Evolutionary conservation across 2,113 vertebrate genomes (phyloP), one percentile per base, ranked within the genome.

Genomic region (Trochalopteron elliotii): DNA sequence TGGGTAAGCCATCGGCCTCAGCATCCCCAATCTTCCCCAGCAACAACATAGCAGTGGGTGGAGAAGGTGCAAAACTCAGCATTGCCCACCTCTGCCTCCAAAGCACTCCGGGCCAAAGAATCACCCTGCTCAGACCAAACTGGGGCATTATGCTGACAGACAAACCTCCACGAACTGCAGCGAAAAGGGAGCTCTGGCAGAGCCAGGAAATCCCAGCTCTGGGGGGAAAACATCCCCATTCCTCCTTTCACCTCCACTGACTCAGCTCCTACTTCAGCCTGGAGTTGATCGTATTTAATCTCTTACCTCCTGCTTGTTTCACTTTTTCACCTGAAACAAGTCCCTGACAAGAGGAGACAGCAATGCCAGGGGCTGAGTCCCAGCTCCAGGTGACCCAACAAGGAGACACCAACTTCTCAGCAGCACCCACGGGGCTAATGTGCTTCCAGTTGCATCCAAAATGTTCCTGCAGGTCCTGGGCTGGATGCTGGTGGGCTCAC

Each of bases 241-340:
- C 12, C 76, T 78, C 67, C 5, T 0, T 21, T 57, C 61, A 25
- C 50, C 81, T 11, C 7, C 0, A 16, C 42, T 13, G 24, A 20
- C 3, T 15, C 50, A 2, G 67, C 76, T 56, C 67, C 67, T 27
- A 12, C 67, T 61, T 70, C 52, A 69, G 47, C 10, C 44, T 31
- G 2, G n/a, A 59, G 45, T 1, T 27, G 79, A 89, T 69, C 16
- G 0, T 4, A 45, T 28, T 71, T 70, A 47, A 91, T 71, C 92
- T 74, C 83, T 94, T 52, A 75, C 91, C 95, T 95, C 84, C 82
- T 40, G 77, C 74, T 60, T 60, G 67, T 53, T 93, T 92, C 83
- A 74, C 88, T 96, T 94, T 82, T 93, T 81, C 94, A 87, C 77
- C 88, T 84, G 31, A 75, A 81, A 53, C 35, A 12, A 93, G 59